Evolutionary conservation across 30 jellyfish, hydroid and myxozoan species (phyloP), one percentile per base, ranked within the genome.

Genomic region (Aurelia sp.): DNA sequence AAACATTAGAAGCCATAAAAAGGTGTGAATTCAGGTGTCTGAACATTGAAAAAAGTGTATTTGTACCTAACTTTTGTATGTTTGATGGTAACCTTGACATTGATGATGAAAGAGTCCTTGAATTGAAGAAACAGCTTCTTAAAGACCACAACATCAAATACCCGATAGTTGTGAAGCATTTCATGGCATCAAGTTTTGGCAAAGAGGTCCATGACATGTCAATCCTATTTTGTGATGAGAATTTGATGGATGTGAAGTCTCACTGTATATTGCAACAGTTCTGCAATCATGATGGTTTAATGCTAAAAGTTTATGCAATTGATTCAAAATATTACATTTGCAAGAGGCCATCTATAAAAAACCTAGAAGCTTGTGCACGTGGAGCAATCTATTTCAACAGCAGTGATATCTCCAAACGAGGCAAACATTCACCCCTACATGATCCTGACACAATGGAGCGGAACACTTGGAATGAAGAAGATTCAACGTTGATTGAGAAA

Each of bases 241-340:
- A 80, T 38, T 67, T 89, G 60, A 3, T 33, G 24, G 97, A 94
- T 41, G 35, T 88, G 17, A 60, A 74, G 48, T 58, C 92, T 22
- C 99, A 98, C 8, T 95, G 99, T 63, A 76, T 95, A 11, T 50
- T 95, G 35, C 99, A 95, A 73, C 97, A 95, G 63, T 95, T 95
- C 65, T 78, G 86, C 55, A 90, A 90, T 73, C 99, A 95, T 78
- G 97, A 92, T 72, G 91, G 98, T 4, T 66, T 47, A 20, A 74
- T 95, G 92, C 71, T 85, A 78, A 95, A 95, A 79, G 75, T 95
- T 27, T 97, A 86, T 51, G 79, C 92, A 60, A 82, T 86, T 53
- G 99, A 96, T 7, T 81, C 66, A 13, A 71, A 90, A 62, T 71
- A 60, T 82, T 86, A 91, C 57, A 59, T 95, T 21, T 76, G 91